Percentiles rank a stretch among this genome's conserved stretches.
phyloP scores from a whole-genome alignment of 2,113 vertebrate species.

The Illadopsis cleaveri region DNA sequence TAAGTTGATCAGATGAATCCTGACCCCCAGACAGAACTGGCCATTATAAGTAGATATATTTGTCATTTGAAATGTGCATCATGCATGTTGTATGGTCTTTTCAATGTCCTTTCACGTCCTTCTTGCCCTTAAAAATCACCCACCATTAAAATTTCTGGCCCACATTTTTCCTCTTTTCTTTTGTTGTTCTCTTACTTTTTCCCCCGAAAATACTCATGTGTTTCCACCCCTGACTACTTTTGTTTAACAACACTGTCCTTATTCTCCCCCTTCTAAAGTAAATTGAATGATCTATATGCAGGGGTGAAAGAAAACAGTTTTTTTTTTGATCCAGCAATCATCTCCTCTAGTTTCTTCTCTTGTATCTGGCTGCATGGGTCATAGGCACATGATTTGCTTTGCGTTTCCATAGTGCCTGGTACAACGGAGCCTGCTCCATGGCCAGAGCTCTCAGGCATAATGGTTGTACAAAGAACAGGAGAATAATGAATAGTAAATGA shows the following conservation, averaged over 20 bases:
- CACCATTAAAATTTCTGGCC: not conserved
- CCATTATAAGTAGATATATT: not conserved
- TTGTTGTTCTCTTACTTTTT: not conserved
- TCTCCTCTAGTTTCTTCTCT: constrained; percentile 3
- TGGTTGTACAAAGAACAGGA: not conserved
- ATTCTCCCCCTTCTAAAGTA: not conserved
- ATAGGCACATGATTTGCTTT: constrained; percentile 11
- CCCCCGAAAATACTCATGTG: not conserved
- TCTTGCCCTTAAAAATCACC: not conserved
- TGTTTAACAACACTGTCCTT: not conserved
- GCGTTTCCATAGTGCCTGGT: not conserved
- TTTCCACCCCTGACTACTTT: not conserved
- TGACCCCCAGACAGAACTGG: not conserved
- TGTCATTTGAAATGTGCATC: not conserved
- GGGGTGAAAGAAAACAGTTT: constrained; percentile 20
- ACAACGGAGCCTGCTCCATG: not conserved
- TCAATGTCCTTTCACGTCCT: not conserved
- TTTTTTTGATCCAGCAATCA: not conserved
- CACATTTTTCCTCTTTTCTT: not conserved
- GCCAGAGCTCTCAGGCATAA: not conserved
- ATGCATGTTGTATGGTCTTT: not conserved
- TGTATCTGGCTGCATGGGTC: constrained; percentile 25
- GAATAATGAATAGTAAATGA: constrained; percentile 33
- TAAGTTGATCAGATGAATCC: not conserved
- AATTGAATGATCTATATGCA: not conserved